phyloP scores from a whole-genome alignment of 2,113 vertebrate species.

The Sinocyclocheilus grahami region DNA sequence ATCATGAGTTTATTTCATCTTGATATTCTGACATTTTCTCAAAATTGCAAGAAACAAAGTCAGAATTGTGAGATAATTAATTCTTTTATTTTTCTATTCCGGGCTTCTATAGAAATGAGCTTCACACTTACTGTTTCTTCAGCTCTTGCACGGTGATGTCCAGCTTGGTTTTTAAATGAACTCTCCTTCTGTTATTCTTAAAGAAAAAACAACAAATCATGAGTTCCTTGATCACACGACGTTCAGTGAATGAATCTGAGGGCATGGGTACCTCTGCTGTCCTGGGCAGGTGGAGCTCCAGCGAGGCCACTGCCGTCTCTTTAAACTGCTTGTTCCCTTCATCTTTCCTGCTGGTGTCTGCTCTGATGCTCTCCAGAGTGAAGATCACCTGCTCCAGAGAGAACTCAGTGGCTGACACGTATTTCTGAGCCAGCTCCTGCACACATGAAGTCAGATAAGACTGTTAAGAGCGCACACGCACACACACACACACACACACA shows the following conservation, averaged over 20 bases:
- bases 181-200: conserved; percentile 69
- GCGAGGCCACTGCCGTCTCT: conserved; percentile 83
- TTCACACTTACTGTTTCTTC: conserved; percentile 77
- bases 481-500: too few species aligned
- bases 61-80: too few species aligned
- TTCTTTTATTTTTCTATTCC: too few species aligned
- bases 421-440: conserved; percentile 84
- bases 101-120: too few species aligned
- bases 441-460: too few species aligned
- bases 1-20: too few species aligned
- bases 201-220: not conserved
- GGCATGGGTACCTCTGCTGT: conserved; percentile 55
- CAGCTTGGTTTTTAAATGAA: conserved; percentile 81
- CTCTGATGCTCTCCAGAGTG: conserved; percentile 84
- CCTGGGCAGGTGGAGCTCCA: conserved; percentile 85
- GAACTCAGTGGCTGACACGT: conserved; percentile 77
- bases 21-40: too few species aligned
- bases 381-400: conserved; percentile 71
- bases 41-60: too few species aligned
- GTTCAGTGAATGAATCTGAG: not conserved
- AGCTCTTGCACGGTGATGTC: conserved; percentile 83
- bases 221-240: too few species aligned
- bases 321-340: conserved; percentile 83
- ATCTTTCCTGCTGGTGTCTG: conserved; percentile 82
- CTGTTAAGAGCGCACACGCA: too few species aligned